Evolutionary conservation across 2,888 invertebrate species (phyloP).

Genomic region (Chaetoderma sp.): DNA sequence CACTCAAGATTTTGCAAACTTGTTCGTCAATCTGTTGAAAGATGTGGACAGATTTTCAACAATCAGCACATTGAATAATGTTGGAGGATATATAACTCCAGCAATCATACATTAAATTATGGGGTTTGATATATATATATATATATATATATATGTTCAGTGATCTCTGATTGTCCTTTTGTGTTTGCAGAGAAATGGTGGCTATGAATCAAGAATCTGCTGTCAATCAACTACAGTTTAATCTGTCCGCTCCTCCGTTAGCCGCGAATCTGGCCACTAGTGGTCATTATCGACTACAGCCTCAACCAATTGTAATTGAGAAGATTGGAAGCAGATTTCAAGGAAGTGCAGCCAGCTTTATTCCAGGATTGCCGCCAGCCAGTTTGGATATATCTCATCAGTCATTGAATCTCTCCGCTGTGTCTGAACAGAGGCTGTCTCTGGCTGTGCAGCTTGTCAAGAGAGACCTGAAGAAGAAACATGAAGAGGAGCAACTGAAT

Average conservation of each 20-base stretch:
- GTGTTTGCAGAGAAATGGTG: too few relatives aligned
- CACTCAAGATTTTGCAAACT: too few relatives aligned
- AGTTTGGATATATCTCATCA: constrained; percentile 20
- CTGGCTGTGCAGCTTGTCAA: constrained; percentile 56
- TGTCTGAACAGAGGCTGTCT: constrained; percentile 56
- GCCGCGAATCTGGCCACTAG: constrained; percentile 45
- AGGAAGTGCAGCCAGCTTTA: not conserved
- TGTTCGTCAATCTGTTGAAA: too few relatives aligned
- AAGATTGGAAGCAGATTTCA: constrained; percentile 14
- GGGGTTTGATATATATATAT: too few relatives aligned
- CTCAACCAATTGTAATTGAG: constrained; percentile 43
- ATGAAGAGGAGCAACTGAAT: constrained; percentile 32
- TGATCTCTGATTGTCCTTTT: too few relatives aligned
- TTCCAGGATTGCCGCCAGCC: constrained; percentile 13
- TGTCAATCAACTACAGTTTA: constrained; percentile 64
- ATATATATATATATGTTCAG: too few relatives aligned
- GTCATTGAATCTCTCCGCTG: constrained; percentile 42
- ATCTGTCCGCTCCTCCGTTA: constrained; percentile 49
- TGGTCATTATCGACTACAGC: constrained; percentile 34
- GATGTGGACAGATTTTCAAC: too few relatives aligned
- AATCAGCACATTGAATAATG: too few relatives aligned
- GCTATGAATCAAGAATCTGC: too few relatives aligned
- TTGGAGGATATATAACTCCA: too few relatives aligned
- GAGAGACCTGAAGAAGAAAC: constrained; percentile 56
- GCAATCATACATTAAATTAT: too few relatives aligned